Evolutionary conservation across 2,797 vertebrate species (phyloP).

Genomic region (Corythornis leucogaster): DNA sequence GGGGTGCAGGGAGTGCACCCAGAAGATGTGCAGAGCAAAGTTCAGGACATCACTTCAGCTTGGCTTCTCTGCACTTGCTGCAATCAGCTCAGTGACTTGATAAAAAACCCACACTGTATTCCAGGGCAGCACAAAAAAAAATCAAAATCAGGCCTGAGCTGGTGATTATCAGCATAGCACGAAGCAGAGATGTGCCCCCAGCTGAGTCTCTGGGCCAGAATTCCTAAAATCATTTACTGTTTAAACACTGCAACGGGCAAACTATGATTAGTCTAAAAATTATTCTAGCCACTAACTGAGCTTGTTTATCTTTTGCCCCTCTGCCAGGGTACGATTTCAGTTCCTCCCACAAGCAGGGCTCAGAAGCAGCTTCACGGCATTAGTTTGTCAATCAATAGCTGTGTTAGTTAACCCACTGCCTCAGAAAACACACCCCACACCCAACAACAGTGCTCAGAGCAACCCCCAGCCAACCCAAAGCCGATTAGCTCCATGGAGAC

Average conservation of each 20-base stretch:
- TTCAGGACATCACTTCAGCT: not conserved
- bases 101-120: not conserved
- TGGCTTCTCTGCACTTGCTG: not conserved
- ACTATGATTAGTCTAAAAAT: not conserved
- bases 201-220: not conserved
- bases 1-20: not conserved
- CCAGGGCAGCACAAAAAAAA: not conserved
- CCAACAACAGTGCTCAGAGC: not conserved
- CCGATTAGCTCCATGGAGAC: slow-evolving; percentile 66
- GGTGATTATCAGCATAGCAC: not conserved
- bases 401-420: slow-evolving; percentile 12
- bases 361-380: not conserved
- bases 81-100: not conserved
- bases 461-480: slow-evolving; percentile 10
- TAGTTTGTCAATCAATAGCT: slow-evolving; percentile 44
- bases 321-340: not conserved
- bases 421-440: not conserved
- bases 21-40: not conserved
- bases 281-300: not conserved
- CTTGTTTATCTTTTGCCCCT: not conserved
- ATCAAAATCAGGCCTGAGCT: not conserved
- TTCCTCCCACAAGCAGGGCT: not conserved
- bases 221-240: not conserved
- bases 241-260: not conserved
- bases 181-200: not conserved